A percentile compares a stretch with the other conserved stretches of the same genome.
Conservation (phyloP, 2,797 vertebrate genomes). For the Macropus fuliginosus region DNA sequence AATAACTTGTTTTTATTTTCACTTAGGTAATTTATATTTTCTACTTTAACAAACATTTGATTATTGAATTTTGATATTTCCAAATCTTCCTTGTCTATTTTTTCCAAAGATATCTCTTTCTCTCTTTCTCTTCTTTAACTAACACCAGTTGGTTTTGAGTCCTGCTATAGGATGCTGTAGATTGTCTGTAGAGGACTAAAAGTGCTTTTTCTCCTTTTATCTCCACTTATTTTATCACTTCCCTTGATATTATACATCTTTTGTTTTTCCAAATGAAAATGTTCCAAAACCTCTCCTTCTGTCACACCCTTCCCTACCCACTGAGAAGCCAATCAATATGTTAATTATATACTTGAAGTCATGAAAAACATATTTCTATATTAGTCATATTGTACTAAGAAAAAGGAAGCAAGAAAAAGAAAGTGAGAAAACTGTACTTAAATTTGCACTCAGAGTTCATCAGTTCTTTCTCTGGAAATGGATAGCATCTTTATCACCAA, state of each 20-base stretch:
- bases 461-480: too few relatives aligned
- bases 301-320: not conserved
- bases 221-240: not conserved
- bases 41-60: not conserved
- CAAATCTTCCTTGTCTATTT: not conserved
- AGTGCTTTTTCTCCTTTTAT: not conserved
- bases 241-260: not conserved
- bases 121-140: not conserved
- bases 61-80: not conserved
- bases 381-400: too few relatives aligned
- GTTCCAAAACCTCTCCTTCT: not conserved
- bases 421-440: too few relatives aligned
- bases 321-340: not conserved
- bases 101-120: not conserved
- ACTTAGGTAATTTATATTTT: not conserved
- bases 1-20: not conserved
- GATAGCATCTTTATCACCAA: too few relatives aligned
- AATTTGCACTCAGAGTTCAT: too few relatives aligned
- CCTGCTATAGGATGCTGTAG: not conserved
- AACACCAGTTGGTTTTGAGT: not conserved
- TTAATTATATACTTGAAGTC: too few relatives aligned
- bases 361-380: too few relatives aligned
- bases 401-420: too few relatives aligned
- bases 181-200: not conserved
- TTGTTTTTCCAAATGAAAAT: not conserved